These are phyloP conservation scores for Galerucella nymphaeae DNA, from an alignment of 2,888 invertebrate species.

Conservation along the genomic window DNA sequence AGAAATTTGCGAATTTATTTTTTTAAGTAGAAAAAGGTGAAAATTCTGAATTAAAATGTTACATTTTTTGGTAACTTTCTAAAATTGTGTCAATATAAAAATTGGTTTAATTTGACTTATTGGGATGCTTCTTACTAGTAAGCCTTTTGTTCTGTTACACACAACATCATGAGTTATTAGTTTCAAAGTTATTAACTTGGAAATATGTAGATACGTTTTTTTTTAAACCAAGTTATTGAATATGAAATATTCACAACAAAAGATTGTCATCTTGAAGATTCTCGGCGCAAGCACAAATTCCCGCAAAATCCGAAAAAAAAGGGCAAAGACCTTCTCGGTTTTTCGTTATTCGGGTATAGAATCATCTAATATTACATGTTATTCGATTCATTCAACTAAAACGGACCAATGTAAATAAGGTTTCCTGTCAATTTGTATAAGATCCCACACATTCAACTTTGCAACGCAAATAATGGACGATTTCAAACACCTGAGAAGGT, in stretches of 20 bases:
- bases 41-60: too few relatives aligned
- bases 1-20: too few relatives aligned
- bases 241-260: neutral
- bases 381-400: conserved; percentile 47
- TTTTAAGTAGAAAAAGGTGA: too few relatives aligned
- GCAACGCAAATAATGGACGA: conserved; percentile 44
- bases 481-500: conserved; percentile 48
- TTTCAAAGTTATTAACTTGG: neutral
- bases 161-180: neutral
- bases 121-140: too few relatives aligned
- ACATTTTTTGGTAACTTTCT: too few relatives aligned
- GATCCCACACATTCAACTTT: conserved; percentile 48
- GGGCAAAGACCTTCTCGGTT: conserved; percentile 42
- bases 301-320: conserved; percentile 36
- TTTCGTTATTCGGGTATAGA: conserved; percentile 44
- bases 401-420: conserved; percentile 49
- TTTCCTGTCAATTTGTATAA: conserved; percentile 49
- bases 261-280: conserved; percentile 1
- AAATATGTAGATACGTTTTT: too few relatives aligned
- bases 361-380: conserved; percentile 50
- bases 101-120: too few relatives aligned
- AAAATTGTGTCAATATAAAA: too few relatives aligned
- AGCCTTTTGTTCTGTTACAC: too few relatives aligned
- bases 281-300: conserved; percentile 22
- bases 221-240: neutral